Evolutionary conservation across 2,113 vertebrate genomes (phyloP), one percentile per base, ranked within the genome.

Genomic region (Stigmatopora nigra): DNA sequence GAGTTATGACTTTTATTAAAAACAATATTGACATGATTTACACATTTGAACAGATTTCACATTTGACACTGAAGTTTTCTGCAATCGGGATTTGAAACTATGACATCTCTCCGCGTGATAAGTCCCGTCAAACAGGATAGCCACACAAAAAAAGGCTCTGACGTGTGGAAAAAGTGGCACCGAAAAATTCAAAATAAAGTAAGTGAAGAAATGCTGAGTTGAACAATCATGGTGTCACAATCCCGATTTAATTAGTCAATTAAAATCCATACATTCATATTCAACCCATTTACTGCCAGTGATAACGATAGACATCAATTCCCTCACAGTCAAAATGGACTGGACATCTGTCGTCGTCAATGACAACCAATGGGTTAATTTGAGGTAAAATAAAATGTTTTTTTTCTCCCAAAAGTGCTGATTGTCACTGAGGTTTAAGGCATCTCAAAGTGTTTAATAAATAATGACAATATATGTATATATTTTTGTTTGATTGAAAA

Each of bases 391-490:
- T 58, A 20, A 52, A 53, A 20, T 12, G 12, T 10, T 0, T 22
- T 45, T 41, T 41, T 41, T 41, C 25, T 31, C 25, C 36, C 41
- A 2, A 19, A 44, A n/a, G 16, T 41, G 51, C 20, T 56, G 38
- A 41, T 36, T 60, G 38, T 36, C 58, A 14, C 57, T 11, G 57
- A 19, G 31, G 3, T 20, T 49, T 17, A n/a, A 64, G 62, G 62
- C 45, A 25, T 63, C 25, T 63, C 13, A 63, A 9, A 1, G 20
- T 11, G 61, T 51, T 36, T 13, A 64, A 64, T 64, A 64, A 52
- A 70, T 70, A 79, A 45, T 67, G 14, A 45, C 4, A 56, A 31
- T 46, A 59, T 51, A 36, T 67, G 84, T 76, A 87, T 82, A 82
- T 77, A 75, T 51, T 35, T 36, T 1, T 0, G 63, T 16, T 44